Base-by-base conservation (phyloP, 2,113 vertebrate genomes). In the Epinephelus lanceolatus region DNA sequence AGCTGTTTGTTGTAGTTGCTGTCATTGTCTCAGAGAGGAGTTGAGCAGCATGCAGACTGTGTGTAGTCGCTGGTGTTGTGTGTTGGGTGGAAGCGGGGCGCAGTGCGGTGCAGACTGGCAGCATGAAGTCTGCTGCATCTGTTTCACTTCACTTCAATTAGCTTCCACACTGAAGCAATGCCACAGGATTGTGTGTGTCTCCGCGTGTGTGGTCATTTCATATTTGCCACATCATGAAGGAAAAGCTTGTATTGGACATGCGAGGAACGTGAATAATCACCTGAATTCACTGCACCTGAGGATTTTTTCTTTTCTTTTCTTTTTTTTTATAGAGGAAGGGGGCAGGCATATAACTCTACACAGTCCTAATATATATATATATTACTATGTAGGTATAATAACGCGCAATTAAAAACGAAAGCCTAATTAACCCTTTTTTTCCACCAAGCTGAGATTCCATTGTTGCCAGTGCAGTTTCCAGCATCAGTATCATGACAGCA, bases 21-120 rank as follows among this genome's bases (percentile, higher is more conserved):
- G 69, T 79, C 70, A 12, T 45, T 68, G 62, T 76, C 15, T 76
- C 30, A 27, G 21, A 72, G 69, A 63, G 45, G 61, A 80, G 66
- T 37, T 62, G 47, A 70, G 73, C 60, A 23, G 79, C 52, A 1
- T 13, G 69, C 63, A 47, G 56, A 11, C 23, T 68, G 63, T 27
- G 62, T 23, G 63, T 56, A 23, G 30, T 6, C 10, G 69, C 57
- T 42, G 65, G 33, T 82, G 79, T 18, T 70, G 76, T 27, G 78
- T 78, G 73, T 80, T 72, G 86, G 71, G 74, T 70, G 81, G 79
- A 67, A 78, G 87, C 77, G 78, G 88, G 84, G 81, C 88, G 92
- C 92, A 91, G 89, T 91, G 92, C 92, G 91, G 90, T 89, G 86
- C 77, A 51, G 81, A 52, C 56, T 71, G 78, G 61, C 72, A 76